Base-by-base conservation (phyloP, 2,888 invertebrate genomes). In the Rotaria sp. region DNA sequence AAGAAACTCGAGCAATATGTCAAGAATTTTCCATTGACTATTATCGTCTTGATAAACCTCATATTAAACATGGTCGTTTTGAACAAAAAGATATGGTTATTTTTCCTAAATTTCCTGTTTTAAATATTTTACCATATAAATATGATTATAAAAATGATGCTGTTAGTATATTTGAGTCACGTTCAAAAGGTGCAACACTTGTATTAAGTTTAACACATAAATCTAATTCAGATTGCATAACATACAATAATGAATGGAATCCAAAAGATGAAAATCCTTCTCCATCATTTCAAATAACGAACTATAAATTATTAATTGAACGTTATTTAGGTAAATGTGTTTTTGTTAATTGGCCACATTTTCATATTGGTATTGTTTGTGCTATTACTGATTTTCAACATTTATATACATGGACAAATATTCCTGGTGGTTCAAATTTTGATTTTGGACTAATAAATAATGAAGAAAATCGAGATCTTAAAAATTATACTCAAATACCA, bases 261-360 rank as follows among this genome's bases (percentile, higher is more conserved):
- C 80, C 80, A 15, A 45, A 45, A 45, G n/a, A 24, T 45, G 80
- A 80, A 26, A 45, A 45, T 3, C 1, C 26, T 2, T 5, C 7
- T 5, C 13, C n/a, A 45, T 45, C 80, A 45, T 80, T 80, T 80
- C 41, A 41, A 80, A 80, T 80, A 45, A 80, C 41, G n/a, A 45
- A 80, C n/a, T 2, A 11, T 10, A 1, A n/a, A 80, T 3, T 2
- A 45, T 80, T 80, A 80, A 26, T 80, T 80, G 45, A 80, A 26
- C 80, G 80, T 80, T 80, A 80, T 45, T 24, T 80, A 10, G 80
- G 80, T 80, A 41, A 80, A 45, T 15, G 80, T 80, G 45, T 80
- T 26, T 80, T 80, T 80, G 45, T 80, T 26, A 15, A 80, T 45
- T 80, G 80, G 80, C 80, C 80, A n/a, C 80, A 80, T 45, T 80